These are phyloP conservation scores for Protodeltote pygarga DNA, from an alignment of 2,888 invertebrate species.

Conservation along the genomic window DNA sequence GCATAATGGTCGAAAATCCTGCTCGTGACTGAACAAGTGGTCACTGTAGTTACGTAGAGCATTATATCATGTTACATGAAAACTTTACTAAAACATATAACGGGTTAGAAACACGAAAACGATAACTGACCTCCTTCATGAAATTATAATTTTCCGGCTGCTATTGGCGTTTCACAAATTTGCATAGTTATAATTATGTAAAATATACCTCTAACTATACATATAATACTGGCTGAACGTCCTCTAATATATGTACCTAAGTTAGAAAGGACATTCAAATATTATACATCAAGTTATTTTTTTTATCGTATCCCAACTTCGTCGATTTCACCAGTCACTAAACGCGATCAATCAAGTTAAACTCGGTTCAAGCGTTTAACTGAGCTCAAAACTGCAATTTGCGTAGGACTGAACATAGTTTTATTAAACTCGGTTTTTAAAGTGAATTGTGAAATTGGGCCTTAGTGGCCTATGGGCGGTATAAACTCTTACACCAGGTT, in stretches of 20 bases:
- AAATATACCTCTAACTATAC: constrained; percentile 4
- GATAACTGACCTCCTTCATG: constrained; percentile 29
- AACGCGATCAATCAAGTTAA: no score
- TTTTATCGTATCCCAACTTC: no score
- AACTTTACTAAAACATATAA: constrained; percentile 14
- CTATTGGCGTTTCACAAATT: constrained; percentile 39
- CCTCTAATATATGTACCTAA: constrained; percentile 15
- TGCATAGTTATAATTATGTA: constrained; percentile 44
- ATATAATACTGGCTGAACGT: background rate
- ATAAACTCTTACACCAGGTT: no score
- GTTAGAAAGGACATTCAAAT: background rate
- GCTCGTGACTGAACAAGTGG: background rate
- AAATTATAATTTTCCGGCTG: constrained; percentile 52
- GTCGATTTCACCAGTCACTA: no score
- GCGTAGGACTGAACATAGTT: no score
- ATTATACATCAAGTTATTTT: no score
- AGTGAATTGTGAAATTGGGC: no score
- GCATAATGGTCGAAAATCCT: no score
- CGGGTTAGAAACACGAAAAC: constrained; percentile 28
- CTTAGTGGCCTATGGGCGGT: no score
- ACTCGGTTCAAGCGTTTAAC: no score
- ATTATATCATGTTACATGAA: constrained; percentile 4
- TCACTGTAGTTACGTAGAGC: background rate
- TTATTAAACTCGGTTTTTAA: no score
- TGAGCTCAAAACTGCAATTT: no score